Evolutionary conservation across 2,797 vertebrate species (phyloP), one percentile per base, ranked within the genome.

Genomic region (Lutjanus campechanus): DNA sequence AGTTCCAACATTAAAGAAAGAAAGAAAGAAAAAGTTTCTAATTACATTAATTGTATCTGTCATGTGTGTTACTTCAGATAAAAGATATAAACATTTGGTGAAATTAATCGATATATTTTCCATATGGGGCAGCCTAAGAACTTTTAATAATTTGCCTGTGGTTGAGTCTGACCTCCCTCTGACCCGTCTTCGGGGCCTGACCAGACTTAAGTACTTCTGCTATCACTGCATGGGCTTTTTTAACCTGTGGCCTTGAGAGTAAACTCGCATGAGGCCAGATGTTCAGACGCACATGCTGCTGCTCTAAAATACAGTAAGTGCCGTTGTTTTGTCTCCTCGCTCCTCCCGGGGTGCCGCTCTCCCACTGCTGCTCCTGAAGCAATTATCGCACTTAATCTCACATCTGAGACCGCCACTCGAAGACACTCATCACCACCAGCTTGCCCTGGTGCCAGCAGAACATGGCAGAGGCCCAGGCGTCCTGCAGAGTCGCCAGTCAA

Each of bases 341-440:
- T 89, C 89, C 81, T 78, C 73, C 82, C 72, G 8, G 54, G 53
- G 55, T 49, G 93, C 90, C 87, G 88, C 87, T 60, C 78, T 83
- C 92, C 90, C 88, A 89, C 85, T 85, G 92, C 87, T 81, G 63
- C 73, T 88, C 90, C 90, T 81, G 83, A 92, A 89, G 91, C 90
- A 94, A 95, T 96, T 95, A 95, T 77, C 88, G 82, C 79, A 71
- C 89, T 83, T 81, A 53, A 92, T 82, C 2, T 0, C 85, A 93
- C 81, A 90, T 93, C 91, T 94, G 83, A 89, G 69, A 41, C 73
- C 1, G 63, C 59, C 83, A 71, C 76, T 87, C 59, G 75, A 86
- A 82, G 17, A 82, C 85, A 69, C 29, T 66, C 77, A 50, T 81
- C 76, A 78, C 88, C 90, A 82, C 73, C 81, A 73, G 63, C 47